Conservation (phyloP, 2,113 vertebrate species). For the Diphyllodes magnificus region DNA sequence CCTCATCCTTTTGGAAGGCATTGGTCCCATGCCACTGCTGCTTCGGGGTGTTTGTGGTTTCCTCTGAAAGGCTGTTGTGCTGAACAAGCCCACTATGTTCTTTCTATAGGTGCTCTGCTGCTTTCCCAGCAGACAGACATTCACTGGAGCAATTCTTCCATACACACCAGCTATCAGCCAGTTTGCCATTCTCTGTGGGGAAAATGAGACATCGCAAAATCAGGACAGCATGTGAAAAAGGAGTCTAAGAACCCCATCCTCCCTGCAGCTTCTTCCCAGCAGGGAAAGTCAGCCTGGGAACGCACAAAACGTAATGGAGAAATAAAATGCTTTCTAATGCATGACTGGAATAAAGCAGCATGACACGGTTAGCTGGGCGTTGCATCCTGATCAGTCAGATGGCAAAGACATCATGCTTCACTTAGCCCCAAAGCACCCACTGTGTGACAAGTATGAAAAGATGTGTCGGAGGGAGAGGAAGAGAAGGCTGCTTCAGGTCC, state of each 20-base stretch:
- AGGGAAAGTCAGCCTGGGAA: conserved; percentile 3
- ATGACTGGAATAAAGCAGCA: conserved; percentile 35
- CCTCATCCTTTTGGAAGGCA: background rate
- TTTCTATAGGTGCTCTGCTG: background rate
- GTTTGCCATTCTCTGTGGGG: background rate
- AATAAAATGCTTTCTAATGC: background rate
- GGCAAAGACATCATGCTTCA: background rate
- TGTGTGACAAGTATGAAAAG: background rate
- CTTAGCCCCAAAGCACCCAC: background rate
- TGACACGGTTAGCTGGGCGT: background rate
- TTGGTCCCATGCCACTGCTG: background rate
- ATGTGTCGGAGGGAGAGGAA: background rate
- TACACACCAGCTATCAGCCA: background rate
- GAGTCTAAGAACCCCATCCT: background rate
- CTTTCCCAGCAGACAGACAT: background rate
- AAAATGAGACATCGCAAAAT: background rate
- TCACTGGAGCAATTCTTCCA: background rate
- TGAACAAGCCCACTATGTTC: background rate
- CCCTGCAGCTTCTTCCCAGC: background rate
- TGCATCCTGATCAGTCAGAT: conserved; percentile 2
- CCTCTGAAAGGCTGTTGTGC: background rate
- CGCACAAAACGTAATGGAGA: background rate
- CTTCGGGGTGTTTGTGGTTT: background rate
- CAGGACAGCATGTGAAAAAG: background rate
- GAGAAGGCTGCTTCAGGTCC: background rate